phyloP scores from a whole-genome alignment of 2,113 vertebrate species.

The Vombatus ursinus region DNA sequence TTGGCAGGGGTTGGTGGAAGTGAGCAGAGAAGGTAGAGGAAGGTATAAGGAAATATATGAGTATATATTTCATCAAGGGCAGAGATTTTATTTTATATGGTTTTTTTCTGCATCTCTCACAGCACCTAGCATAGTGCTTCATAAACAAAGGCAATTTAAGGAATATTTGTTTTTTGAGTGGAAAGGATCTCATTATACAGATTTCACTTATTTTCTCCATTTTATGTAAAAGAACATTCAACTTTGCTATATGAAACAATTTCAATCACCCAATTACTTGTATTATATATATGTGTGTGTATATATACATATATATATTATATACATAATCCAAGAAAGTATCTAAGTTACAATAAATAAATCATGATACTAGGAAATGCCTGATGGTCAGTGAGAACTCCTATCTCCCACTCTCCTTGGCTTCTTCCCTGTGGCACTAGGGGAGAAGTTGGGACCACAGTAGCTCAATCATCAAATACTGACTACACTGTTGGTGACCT shows the following conservation, averaged over 20 bases:
- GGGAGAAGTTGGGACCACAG: not conserved
- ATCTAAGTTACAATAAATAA: not conserved
- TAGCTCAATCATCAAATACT: not conserved
- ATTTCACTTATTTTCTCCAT: slow-evolving; percentile 29
- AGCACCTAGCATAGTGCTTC: not conserved
- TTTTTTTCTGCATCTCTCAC: not conserved
- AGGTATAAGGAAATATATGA: not conserved
- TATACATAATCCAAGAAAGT: not conserved
- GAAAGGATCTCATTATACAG: slow-evolving; percentile 31
- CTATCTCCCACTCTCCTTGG: not conserved
- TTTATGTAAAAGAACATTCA: slow-evolving; percentile 35
- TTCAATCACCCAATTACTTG: slow-evolving; percentile 24
- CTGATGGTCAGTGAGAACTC: not conserved
- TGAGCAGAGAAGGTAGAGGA: not conserved
- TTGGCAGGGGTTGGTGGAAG: not conserved
- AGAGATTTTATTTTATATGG: not conserved
- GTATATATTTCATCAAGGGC: not conserved
- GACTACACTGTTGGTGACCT: not conserved
- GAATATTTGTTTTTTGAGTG: slow-evolving; percentile 42
- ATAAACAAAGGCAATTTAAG: not conserved
- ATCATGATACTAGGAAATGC: not conserved
- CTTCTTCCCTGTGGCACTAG: not conserved
- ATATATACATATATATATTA: no score
- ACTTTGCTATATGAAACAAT: slow-evolving; percentile 23
- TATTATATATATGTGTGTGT: not conserved